phyloP scores from a whole-genome alignment of 2,888 invertebrate species.

The Parnassius glacialis region DNA sequence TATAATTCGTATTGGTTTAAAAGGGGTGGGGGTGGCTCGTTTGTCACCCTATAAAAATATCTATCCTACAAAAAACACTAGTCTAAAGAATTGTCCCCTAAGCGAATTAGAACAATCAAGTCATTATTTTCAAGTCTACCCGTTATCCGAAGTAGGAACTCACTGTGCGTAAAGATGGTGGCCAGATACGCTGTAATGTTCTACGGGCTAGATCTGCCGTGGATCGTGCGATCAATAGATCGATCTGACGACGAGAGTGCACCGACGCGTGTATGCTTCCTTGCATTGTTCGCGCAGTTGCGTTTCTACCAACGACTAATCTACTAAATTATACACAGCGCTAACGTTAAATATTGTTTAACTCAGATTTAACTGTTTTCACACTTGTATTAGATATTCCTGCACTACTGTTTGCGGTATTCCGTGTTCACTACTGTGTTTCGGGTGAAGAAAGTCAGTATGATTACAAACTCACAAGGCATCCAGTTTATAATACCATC shows the following conservation, averaged over 20 bases:
- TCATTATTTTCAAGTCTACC: constrained; percentile 15
- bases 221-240: constrained; percentile 37
- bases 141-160: constrained; percentile 14
- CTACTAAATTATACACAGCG: constrained; percentile 7
- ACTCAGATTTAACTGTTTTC: too few relatives aligned
- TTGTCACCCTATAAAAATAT: too few relatives aligned
- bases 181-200: constrained; percentile 30
- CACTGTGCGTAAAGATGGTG: constrained; percentile 23
- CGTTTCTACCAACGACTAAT: constrained; percentile 24
- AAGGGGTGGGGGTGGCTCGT: too few relatives aligned
- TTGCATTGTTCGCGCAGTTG: constrained; percentile 39
- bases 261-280: constrained; percentile 40
- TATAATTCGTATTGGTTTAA: too few relatives aligned
- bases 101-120: constrained; percentile 11
- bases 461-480: too few relatives aligned
- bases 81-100: constrained; percentile 7
- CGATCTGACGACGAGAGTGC: constrained; percentile 33
- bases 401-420: too few relatives aligned
- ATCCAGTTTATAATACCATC: too few relatives aligned
- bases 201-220: constrained; percentile 31
- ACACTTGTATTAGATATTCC: too few relatives aligned
- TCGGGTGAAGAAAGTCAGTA: too few relatives aligned
- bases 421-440: too few relatives aligned
- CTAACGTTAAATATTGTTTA: background rate
- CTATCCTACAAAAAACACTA: background rate